Percentiles rank a stretch among this genome's conserved stretches.
Evolutionary conservation across 2,113 vertebrate genomes (phyloP).

Genomic region (Ascaphus truei): DNA sequence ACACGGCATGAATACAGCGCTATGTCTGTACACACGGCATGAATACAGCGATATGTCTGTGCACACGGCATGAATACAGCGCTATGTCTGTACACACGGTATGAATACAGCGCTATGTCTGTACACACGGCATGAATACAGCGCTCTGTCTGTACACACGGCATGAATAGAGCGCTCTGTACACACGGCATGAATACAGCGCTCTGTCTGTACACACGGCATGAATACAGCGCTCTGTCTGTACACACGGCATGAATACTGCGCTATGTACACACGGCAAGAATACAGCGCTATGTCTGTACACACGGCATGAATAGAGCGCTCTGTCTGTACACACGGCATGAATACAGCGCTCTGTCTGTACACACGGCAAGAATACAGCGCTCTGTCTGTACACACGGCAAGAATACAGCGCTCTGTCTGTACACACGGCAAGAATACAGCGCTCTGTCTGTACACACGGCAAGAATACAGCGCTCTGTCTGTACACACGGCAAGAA

Average conservation of each 20-base stretch:
- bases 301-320: too few species aligned
- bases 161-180: neutral
- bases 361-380: neutral
- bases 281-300: neutral
- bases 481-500: neutral
- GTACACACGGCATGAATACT: neutral
- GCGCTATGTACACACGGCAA: too few species aligned
- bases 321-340: neutral
- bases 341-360: neutral
- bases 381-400: neutral
- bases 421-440: neutral
- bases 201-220: neutral
- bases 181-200: neutral
- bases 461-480: neutral
- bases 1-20: neutral
- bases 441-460: neutral
- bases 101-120: neutral
- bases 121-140: too few species aligned
- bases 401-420: neutral
- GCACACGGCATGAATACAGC: neutral
- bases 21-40: neutral
- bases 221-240: neutral
- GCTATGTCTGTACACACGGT: constrained; percentile 3
- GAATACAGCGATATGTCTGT: neutral
- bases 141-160: neutral